Evolutionary conservation across 2,888 invertebrate genomes (phyloP).

Genomic region (Hetaerina titia): DNA sequence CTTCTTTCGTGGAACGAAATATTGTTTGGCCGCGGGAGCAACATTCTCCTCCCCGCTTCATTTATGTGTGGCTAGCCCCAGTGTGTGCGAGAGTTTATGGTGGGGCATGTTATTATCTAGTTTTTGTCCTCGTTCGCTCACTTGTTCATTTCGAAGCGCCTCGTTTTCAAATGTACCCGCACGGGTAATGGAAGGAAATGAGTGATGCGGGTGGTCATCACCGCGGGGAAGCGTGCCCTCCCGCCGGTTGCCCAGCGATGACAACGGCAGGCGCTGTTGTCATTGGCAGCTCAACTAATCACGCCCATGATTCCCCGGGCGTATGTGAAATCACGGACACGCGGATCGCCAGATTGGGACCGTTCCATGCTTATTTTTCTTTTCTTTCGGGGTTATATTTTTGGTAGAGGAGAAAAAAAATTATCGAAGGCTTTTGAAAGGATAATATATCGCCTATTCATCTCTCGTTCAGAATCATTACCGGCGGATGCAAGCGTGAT

Average conservation of each 20-base stretch:
- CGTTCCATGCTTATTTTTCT: background rate
- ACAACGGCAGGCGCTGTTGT: background rate
- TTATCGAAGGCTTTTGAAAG: no score
- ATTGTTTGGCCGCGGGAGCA: background rate
- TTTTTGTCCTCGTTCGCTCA: background rate
- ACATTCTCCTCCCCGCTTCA: background rate
- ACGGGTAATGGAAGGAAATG: background rate
- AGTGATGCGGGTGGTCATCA: background rate
- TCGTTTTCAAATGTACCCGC: background rate
- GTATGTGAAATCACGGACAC: background rate
- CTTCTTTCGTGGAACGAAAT: background rate
- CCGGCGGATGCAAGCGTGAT: no score
- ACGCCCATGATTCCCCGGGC: background rate
- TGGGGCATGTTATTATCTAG: background rate
- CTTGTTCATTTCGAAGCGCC: background rate
- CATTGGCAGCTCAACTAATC: background rate
- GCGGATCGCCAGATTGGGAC: background rate
- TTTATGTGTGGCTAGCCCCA: background rate
- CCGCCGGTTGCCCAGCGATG: background rate
- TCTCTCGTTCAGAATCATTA: no score
- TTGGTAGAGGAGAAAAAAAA: no score
- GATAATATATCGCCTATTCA: no score
- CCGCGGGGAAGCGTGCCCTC: background rate
- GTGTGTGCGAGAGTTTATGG: background rate
- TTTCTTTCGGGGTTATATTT: no score